Evolutionary conservation across 2,888 invertebrate species (phyloP), one percentile per base, ranked within the genome.

Genomic region (Acholoe squamosa): DNA sequence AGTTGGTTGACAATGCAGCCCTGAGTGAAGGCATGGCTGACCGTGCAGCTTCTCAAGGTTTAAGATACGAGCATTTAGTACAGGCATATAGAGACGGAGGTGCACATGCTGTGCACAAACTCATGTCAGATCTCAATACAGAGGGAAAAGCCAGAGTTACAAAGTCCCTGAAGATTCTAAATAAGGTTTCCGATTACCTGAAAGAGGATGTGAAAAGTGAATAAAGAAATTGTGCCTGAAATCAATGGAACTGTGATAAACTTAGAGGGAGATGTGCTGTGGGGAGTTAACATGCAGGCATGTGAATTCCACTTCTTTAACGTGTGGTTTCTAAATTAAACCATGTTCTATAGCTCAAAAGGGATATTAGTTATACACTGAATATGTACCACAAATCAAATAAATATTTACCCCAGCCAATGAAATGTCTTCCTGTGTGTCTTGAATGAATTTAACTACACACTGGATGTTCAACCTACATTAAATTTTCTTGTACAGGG

Each of bases 101-200:
- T 1, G 86, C 86, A 1, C 54, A 86, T 7, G 52, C 10, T 16
- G 54, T 86, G 1, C 54, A 86, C 14, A 28, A 86, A 28, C 28
- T 86, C 10, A 25, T 86, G 10, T 31, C 54, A n/a, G 54, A 10
- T 14, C 52, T 28, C 0, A 86, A 86, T 54, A 22, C 86, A 5
- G 25, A 86, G 14, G 86, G 86, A 16, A 86, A 86, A 86, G 54
- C 86, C 19, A 86, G 86, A 56, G 54, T 86, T 1, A 86, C 86
- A 14, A 86, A 86, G 56, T 86, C 86, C 3, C 12, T 25, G 25
- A 56, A 28, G 16, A 86, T 86, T 28, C 22, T 86, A 1, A 31
- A 56, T 19, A 86, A 52, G 19, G 28, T 86, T 14, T 14, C 31
- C 10, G 56, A 86, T 5, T 56, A 25, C 25, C 22, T 86, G 1